Evolutionary conservation across 2,888 invertebrate genomes (phyloP), one percentile per base, ranked within the genome.

Genomic region (Eucriotettix oculatus): DNA sequence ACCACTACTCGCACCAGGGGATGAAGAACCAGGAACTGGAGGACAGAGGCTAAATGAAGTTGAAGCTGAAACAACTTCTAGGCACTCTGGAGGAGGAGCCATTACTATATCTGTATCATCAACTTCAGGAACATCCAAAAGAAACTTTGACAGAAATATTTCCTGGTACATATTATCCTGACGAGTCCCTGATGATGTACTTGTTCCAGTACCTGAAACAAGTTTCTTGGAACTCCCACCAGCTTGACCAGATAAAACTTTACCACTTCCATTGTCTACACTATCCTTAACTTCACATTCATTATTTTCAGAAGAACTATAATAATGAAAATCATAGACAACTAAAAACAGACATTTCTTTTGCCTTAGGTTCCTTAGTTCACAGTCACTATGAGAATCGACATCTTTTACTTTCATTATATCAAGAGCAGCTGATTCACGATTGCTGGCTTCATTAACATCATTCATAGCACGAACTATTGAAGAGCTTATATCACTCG

Each of bases 381-480:
- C 56, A 56, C 10, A 56, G n/a, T 53, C 53, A 53, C 53, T 42
- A 54, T 44, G 14, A 40, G 42, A 12, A 48, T 57, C 59, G 16
- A 48, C 70, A 64, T 65, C 70, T 17, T 69, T 72, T 43, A 75
- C 74, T 61, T 76, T 76, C 73, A 78, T 77, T 64, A 78, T 77
- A 65, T 77, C 76, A 60, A 76, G 69, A 16, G 69, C 67, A 61
- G 71, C 69, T 65, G 73, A 58, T 52, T 70, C 70, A 40, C 69
- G 67, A 68, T 76, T 80, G 62, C 82, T 82, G n/a, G 60, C 86
- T 72, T 84, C 82, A 69, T 86, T 86, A 61, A 87, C 83, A 69
- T 85, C 85, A 70, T 90, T 88, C 80, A 89, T 84, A 14, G 86
- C 84, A 66, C 86, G 83, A 10, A 89, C 84, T 60, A 80, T 68